Evolutionary conservation across 2,797 vertebrate genomes (phyloP), one percentile per base, ranked within the genome.

Genomic region (Acipenser ruthenus): DNA sequence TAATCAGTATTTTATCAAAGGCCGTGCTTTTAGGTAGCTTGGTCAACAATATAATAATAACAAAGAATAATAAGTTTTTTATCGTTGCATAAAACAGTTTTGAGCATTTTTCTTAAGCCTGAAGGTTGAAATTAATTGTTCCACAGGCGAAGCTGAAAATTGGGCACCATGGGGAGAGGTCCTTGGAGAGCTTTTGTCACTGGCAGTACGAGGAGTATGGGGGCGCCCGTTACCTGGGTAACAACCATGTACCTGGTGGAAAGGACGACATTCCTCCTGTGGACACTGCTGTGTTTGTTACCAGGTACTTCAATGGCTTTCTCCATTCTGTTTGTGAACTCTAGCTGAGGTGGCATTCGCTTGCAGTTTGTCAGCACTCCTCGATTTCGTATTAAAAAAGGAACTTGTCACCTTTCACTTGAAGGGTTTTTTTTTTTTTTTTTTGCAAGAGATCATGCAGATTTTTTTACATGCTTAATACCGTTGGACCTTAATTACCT

Each of bases 151-250:
- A 87, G 69, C 75, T 99, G 12, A 91, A 90, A 67, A 93, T 98
- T 0, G 88, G 95, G 4, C 95, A 98, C 71, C 94, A 98, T n/a
- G 95, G 96, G 23, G 95, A 98, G 72, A 86, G 92, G 63, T 93
- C 94, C 68, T 77, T 99, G 87, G 92, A 97, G 83, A 97, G 95
- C 77, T 99, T 99, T 83, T 99, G 96, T 71, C 92, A 94, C 10
- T 99, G 96, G 96, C 95, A 98, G 82, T 91, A 97, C 67, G 92
- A 92, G 70, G 95, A 98, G 73, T 95, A 93, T 0, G 92, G 93
- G 18, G 88, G 91, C 0, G 79, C 88, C 0, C 90, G 90, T 13
- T 94, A 95, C 78, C 88, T 96, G 0, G 94, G 95, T 53, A 95
- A 90, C 77, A 97, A 98, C 72, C 91, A 95, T 7, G 88, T 99